A percentile compares a stretch with the other conserved stretches of the same genome.
phyloP scores from a whole-genome alignment of 2,113 vertebrate species.

The Platichthys stellatus region DNA sequence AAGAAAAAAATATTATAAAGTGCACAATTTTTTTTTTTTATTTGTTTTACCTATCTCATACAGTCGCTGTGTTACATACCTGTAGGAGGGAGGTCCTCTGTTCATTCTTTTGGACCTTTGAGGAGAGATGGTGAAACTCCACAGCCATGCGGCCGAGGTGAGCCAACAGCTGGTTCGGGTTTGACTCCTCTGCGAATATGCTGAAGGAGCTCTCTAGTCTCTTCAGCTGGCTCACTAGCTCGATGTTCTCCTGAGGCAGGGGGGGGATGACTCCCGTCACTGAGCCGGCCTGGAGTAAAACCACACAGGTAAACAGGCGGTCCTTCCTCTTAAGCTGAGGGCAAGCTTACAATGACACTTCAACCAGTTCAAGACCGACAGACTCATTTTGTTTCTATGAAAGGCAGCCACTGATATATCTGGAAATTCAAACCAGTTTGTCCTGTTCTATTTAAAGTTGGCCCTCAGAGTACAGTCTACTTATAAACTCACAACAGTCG shows the following conservation, averaged over 20 bases:
- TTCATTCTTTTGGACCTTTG: slow-evolving; percentile 97
- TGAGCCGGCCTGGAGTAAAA: slow-evolving; percentile 60
- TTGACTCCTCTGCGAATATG: slow-evolving; percentile 92
- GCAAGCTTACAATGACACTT: slow-evolving; percentile 4
- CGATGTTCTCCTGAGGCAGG: slow-evolving; percentile 85
- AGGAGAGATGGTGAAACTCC: slow-evolving; percentile 95
- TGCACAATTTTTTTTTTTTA: too few species aligned
- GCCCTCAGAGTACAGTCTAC: background rate
- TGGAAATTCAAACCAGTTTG: slow-evolving; percentile 43
- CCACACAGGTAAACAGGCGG: slow-evolving; percentile 43
- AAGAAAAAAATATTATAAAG: too few species aligned
- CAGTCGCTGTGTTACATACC: slow-evolving; percentile 70
- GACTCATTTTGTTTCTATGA: background rate
- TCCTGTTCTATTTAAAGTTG: slow-evolving; percentile 37
- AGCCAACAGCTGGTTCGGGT: slow-evolving; percentile 91
- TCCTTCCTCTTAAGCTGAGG: slow-evolving; percentile 8
- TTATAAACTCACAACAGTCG: background rate
- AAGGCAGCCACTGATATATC: slow-evolving; percentile 5
- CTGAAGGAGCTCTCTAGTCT: slow-evolving; percentile 93
- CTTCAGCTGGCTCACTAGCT: slow-evolving; percentile 91
- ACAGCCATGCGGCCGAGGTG: slow-evolving; percentile 96
- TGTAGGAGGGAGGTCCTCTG: slow-evolving; percentile 93
- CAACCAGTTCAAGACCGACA: background rate
- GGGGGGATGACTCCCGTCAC: slow-evolving; percentile 71
- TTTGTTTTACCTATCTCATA: too few species aligned